A percentile compares a stretch with the other conserved stretches of the same genome.
Conservation (phyloP, 2,797 vertebrate species). For the Lacerta bilineata region DNA sequence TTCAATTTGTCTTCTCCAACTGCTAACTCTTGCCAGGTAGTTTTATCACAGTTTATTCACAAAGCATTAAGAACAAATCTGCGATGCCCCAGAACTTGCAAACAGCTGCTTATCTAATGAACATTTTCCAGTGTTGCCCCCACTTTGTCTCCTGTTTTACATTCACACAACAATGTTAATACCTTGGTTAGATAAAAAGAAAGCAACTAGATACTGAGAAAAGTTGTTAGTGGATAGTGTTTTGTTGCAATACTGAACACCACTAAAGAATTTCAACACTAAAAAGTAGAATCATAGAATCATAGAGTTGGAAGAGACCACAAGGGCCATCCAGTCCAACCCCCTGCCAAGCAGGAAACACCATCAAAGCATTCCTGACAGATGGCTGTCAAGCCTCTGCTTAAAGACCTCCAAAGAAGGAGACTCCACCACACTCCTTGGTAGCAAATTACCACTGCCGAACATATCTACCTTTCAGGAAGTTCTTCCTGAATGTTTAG, state of each 20-base stretch:
- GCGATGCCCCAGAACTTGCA: neutral
- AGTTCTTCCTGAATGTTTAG: no score
- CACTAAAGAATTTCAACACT: neutral
- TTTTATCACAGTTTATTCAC: neutral
- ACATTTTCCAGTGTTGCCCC: neutral
- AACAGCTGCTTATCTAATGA: neutral
- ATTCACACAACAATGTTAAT: neutral
- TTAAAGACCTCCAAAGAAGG: no score
- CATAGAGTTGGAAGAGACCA: no score
- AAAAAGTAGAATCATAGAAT: neutral
- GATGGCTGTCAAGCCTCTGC: no score
- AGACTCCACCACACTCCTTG: no score
- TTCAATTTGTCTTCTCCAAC: neutral
- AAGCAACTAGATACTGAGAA: neutral
- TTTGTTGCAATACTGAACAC: neutral
- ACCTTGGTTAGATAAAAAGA: no score
- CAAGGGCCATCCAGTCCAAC: no score
- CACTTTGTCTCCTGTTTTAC: neutral
- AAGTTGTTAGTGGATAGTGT: neutral
- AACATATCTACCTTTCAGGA: no score
- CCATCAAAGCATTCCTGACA: no score
- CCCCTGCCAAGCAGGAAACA: no score
- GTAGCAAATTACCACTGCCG: no score
- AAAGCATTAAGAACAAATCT: neutral
- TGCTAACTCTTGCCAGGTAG: neutral